Conservation (phyloP, 2,797 vertebrate genomes). For the Sebastes trivittatus region DNA sequence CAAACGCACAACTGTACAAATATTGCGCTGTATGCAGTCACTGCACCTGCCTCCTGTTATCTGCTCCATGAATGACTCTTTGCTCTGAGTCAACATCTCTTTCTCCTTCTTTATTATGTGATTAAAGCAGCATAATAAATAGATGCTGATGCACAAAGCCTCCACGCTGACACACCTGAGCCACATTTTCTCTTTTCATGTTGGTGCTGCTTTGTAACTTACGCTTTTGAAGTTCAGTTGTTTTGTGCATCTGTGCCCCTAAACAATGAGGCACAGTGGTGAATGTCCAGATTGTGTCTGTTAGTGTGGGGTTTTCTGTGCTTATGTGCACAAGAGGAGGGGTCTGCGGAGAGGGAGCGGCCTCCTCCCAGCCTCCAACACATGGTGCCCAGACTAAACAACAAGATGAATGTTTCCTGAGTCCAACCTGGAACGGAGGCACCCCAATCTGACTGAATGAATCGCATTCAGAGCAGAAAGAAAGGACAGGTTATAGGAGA, state of each 20-base stretch:
- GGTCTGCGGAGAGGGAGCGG: constrained; percentile 30
- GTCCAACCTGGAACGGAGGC: constrained; percentile 56
- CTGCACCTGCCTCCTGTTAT: constrained; percentile 34
- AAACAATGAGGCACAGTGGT: constrained; percentile 21
- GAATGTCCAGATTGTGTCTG: constrained; percentile 24
- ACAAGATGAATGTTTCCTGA: constrained; percentile 76
- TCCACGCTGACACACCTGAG: constrained; percentile 42
- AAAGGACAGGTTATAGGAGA: constrained; percentile 14
- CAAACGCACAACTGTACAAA: constrained; percentile 4
- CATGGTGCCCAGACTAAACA: constrained; percentile 81
- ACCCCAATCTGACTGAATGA: constrained; percentile 46
- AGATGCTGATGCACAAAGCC: constrained; percentile 50
- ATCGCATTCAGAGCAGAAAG: constrained; percentile 20
- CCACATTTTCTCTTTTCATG: constrained; percentile 40
- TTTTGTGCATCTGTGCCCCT: constrained; percentile 30
- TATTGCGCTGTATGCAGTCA: not conserved
- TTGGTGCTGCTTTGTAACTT: constrained; percentile 16
- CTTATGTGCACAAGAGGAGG: constrained; percentile 30
- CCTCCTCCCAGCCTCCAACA: constrained; percentile 51
- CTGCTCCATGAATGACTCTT: constrained; percentile 30
- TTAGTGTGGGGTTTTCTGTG: constrained; percentile 26
- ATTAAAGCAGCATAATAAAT: constrained; percentile 38
- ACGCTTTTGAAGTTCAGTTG: constrained; percentile 41
- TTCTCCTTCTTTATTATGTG: constrained; percentile 22
- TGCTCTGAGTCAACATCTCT: constrained; percentile 53